These are phyloP conservation scores for Halcyon badia DNA, from an alignment of 2,797 vertebrate genomes.

Conservation along the genomic window DNA sequence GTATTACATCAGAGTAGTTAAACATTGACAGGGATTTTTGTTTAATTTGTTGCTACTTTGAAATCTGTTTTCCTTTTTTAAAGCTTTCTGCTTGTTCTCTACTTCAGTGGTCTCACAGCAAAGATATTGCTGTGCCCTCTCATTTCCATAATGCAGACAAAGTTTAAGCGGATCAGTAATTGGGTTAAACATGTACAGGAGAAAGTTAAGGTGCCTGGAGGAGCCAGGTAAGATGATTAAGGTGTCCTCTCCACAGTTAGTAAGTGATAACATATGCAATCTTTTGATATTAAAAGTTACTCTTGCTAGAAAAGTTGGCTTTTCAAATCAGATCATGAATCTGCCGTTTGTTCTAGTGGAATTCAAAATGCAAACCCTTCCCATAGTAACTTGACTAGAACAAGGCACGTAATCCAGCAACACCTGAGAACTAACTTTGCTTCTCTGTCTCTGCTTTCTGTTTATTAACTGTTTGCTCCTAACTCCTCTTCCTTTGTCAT, in stretches of 20 bases:
- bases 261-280: not conserved
- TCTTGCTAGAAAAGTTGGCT: not conserved
- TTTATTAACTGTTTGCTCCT: not conserved
- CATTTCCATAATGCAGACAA: not conserved
- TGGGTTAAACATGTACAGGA: not conserved
- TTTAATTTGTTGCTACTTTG: not conserved
- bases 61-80: not conserved
- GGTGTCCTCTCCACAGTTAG: not conserved
- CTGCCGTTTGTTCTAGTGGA: not conserved
- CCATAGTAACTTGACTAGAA: not conserved
- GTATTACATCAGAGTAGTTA: not conserved
- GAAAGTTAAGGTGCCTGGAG: not conserved
- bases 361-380: not conserved
- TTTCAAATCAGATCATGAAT: not conserved
- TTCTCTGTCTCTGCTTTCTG: not conserved
- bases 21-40: not conserved
- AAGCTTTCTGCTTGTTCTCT: not conserved
- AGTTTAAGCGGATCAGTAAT: not conserved
- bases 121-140: not conserved
- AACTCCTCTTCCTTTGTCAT: not conserved
- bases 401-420: not conserved
- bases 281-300: not conserved
- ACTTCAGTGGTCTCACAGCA: not conserved
- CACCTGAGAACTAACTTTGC: not conserved
- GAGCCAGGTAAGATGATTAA: not conserved